These are phyloP conservation scores for Agelaius tricolor DNA, from an alignment of 2,113 vertebrate genomes.

Conservation along the genomic window DNA sequence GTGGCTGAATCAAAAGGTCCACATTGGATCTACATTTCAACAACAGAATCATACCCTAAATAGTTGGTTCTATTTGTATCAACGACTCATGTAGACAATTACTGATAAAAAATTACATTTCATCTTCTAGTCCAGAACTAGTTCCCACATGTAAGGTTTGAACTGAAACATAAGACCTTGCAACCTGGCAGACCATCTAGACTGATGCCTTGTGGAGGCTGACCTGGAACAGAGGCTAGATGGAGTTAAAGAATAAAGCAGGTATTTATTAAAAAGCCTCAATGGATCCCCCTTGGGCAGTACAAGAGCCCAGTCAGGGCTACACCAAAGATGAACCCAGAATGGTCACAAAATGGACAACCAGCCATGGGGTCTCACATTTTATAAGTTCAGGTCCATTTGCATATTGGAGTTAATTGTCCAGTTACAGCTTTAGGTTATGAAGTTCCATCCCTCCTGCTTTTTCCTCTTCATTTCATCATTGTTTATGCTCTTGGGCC, in stretches of 20 bases:
- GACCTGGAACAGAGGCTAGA: not conserved
- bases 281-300: not conserved
- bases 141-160: not conserved
- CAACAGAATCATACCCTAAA: not conserved
- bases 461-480: not conserved
- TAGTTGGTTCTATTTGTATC: not conserved
- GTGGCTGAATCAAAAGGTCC: not conserved
- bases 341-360: not conserved
- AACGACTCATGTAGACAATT: not conserved
- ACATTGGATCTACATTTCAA: not conserved
- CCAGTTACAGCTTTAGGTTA: not conserved
- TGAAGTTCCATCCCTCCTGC: not conserved
- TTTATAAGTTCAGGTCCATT: not conserved
- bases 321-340: not conserved
- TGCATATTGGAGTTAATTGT: not conserved
- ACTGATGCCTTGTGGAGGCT: not conserved
- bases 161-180: not conserved
- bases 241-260: not conserved
- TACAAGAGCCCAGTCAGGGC: not conserved
- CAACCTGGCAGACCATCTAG: not conserved
- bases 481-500: not conserved
- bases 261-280: not conserved
- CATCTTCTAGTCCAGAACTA: not conserved
- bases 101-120: not conserved
- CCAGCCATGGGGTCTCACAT: not conserved